A percentile compares a stretch with the other conserved stretches of the same genome.
Conservation (phyloP, 2,888 invertebrate genomes). For the Balanococcus diminutus region DNA sequence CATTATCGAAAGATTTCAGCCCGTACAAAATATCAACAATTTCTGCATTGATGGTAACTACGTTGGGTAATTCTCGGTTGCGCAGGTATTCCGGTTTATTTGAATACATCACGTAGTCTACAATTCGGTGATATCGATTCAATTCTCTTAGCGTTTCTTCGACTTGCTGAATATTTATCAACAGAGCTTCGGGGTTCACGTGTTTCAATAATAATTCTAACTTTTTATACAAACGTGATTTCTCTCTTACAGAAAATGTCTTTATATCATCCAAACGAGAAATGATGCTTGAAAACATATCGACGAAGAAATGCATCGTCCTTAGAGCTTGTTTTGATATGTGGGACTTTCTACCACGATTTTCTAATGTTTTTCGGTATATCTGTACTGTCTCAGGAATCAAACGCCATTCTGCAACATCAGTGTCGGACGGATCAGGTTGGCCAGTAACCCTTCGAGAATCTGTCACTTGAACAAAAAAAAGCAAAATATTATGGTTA, state of each 20-base stretch:
- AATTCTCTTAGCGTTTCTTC: slow-evolving; percentile 46
- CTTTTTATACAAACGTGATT: background rate
- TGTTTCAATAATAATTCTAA: background rate
- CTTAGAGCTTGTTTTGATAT: background rate
- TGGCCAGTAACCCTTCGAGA: background rate
- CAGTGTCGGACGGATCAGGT: background rate
- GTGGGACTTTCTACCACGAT: background rate
- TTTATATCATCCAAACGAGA: background rate
- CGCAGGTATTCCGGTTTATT: background rate
- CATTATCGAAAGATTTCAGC: slow-evolving; percentile 56
- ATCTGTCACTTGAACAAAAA: too few species aligned
- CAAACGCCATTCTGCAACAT: background rate
- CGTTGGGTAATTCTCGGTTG: background rate
- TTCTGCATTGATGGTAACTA: slow-evolving; percentile 30
- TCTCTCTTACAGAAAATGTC: background rate
- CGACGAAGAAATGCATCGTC: background rate
- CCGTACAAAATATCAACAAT: slow-evolving; percentile 57
- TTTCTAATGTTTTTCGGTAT: background rate
- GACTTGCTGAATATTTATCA: slow-evolving; percentile 48
- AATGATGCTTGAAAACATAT: background rate
- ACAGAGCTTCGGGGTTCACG: background rate
- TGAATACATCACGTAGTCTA: slow-evolving; percentile 1
- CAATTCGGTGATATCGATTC: slow-evolving; percentile 30
- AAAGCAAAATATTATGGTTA: too few species aligned
- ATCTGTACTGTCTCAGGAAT: background rate